Base-by-base conservation (phyloP, 2,888 invertebrate species). In the Lydus trimaculatus region DNA sequence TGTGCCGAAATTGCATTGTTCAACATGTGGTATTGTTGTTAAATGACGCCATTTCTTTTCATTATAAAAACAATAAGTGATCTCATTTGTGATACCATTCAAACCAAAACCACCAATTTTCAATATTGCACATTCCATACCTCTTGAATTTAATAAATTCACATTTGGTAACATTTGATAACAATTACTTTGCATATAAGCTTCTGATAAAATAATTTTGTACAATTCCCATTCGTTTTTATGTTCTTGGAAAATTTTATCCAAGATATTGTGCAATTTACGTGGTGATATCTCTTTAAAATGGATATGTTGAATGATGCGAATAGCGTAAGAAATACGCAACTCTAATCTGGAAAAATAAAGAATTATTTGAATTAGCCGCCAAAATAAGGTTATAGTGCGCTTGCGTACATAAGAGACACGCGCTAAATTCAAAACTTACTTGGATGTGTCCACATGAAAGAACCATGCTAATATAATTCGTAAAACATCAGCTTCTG, bases 1-100 rank as follows among this genome's bases (percentile, higher is more conserved):
- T 8, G 90, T 89, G 1, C 92, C 92, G 82, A 91, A 92, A 81
- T 92, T 91, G 80, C 91, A 91, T 80, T 92, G 92, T 76, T 92
- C 91, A 7, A 92, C 89, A 78, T 92, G 91, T 0, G 92, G 92
- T 75, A 92, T 92, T 52, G 88, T 87, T 3, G 92, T 91, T 31
- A 92, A 81, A 73, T 88, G 87, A 73, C 89, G 87, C 91, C 92
- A 91, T 78, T 88, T 88, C 9, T 88, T 86, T 65, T 86, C 85
- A 60, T 87, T 87, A 0, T 88, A 87, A 67, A 91, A 86, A 74
- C 88, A 89, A 80, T 90, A 92, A 52, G 90, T 90, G 28, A 92
- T 89, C 81, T 90, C 89, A 81, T 92, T 92, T 25, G 91, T 84
- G 67, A 92, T 88, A 6, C 92, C 91, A 72, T 87, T 87, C 58